Conservation (phyloP, 2,888 invertebrate species). For the Nephrotoma appendiculata region DNA sequence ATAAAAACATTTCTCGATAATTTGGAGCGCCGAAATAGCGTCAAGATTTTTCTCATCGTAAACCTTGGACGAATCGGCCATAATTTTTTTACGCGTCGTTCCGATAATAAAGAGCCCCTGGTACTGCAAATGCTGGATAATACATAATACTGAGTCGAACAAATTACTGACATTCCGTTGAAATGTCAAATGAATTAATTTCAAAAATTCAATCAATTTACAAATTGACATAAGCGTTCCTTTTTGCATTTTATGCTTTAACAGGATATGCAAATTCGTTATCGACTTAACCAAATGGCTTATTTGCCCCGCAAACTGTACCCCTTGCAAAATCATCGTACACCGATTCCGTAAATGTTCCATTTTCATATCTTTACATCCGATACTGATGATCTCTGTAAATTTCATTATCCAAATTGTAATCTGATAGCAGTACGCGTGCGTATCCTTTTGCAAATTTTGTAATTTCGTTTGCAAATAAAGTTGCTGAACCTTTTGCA, state of each 20-base stretch:
- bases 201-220: slow-evolving; percentile 65
- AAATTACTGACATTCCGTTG: slow-evolving; percentile 52
- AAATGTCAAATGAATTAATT: slow-evolving; percentile 58
- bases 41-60: slow-evolving; percentile 51
- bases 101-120: slow-evolving; percentile 53
- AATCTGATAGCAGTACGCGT: slow-evolving; percentile 33
- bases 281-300: slow-evolving; percentile 42
- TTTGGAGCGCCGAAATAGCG: slow-evolving; percentile 56
- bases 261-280: slow-evolving; percentile 52
- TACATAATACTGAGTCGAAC: slow-evolving; percentile 56
- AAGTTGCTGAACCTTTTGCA: slow-evolving; percentile 37
- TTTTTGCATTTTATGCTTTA: slow-evolving; percentile 65
- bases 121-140: slow-evolving; percentile 65
- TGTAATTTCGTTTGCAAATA: slow-evolving; percentile 41
- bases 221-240: slow-evolving; percentile 59
- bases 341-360: slow-evolving; percentile 40
- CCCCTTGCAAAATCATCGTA: slow-evolving; percentile 33
- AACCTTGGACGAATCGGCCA: slow-evolving; percentile 35
- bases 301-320: slow-evolving; percentile 52
- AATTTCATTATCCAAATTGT: slow-evolving; percentile 47
- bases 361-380: slow-evolving; percentile 34
- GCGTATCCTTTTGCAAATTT: slow-evolving; percentile 47
- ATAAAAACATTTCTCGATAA: slow-evolving; percentile 52
- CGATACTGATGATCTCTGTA: slow-evolving; percentile 35
- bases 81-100: slow-evolving; percentile 44